Evolutionary conservation across 2,888 invertebrate species (phyloP).

Genomic region (Therioaphis trifolii): DNA sequence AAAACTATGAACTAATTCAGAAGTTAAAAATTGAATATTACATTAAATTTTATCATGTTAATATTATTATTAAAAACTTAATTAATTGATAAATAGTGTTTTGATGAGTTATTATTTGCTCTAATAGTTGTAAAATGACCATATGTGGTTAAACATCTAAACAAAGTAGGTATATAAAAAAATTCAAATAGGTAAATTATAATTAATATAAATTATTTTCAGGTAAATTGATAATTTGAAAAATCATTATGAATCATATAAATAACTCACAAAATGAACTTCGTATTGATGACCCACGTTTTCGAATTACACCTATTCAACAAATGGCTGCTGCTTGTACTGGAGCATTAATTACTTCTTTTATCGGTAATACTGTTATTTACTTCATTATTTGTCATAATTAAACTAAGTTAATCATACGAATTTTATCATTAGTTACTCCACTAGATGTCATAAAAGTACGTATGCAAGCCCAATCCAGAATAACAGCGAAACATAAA

Average conservation of each 20-base stretch:
- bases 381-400: constrained; percentile 28
- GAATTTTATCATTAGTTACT: constrained; percentile 79
- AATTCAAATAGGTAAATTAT: too few species aligned
- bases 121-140: too few species aligned
- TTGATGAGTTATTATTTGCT: too few species aligned
- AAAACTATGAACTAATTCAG: too few species aligned
- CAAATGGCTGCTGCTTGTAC: constrained; percentile 88
- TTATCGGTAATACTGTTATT: constrained; percentile 81
- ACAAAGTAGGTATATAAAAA: too few species aligned
- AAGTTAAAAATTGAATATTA: too few species aligned
- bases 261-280: not conserved
- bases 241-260: constrained; percentile 30
- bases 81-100: too few species aligned
- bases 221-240: not conserved
- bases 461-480: constrained; percentile 93
- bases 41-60: too few species aligned
- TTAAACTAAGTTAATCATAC: not conserved
- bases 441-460: constrained; percentile 99
- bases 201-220: not conserved
- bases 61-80: too few species aligned
- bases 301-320: constrained; percentile 81
- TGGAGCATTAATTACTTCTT: constrained; percentile 88
- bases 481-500: constrained; percentile 81
- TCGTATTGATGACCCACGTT: constrained; percentile 77
- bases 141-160: too few species aligned